Percentiles rank a stretch among this genome's conserved stretches.
phyloP scores from a whole-genome alignment of 1,140 invertebrate genomes.

The Eriocheir sinensis region DNA sequence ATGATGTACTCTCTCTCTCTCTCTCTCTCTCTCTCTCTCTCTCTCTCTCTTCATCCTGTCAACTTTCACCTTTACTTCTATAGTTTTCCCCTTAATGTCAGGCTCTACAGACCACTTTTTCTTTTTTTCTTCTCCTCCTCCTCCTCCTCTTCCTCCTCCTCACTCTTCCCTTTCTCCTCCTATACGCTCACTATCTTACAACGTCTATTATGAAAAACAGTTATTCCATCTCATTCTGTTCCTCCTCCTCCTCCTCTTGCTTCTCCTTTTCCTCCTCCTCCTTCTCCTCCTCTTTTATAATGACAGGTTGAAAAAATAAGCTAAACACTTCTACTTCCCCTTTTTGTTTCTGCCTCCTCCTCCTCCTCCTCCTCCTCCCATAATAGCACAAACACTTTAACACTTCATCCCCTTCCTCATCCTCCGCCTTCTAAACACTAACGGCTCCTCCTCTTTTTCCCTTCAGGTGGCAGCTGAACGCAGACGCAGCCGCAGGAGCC shows the following conservation, averaged over 20 bases:
- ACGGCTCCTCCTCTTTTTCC: too few species aligned
- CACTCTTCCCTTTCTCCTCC: too few species aligned
- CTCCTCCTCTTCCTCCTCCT: background rate
- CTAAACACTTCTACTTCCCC: too few species aligned
- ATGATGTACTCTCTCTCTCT: background rate
- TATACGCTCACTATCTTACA: too few species aligned
- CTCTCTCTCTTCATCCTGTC: background rate
- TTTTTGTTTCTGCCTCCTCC: background rate
- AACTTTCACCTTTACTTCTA: background rate
- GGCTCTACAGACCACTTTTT: background rate
- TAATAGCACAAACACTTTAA: background rate
- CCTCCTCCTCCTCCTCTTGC: too few species aligned
- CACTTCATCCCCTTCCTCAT: background rate
- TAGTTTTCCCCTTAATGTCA: background rate
- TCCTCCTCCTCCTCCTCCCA: background rate
- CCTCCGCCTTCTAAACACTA: background rate
- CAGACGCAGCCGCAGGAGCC: slow-evolving; percentile 48
- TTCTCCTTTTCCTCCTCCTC: too few species aligned
- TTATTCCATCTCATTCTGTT: too few species aligned
- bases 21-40: background rate
- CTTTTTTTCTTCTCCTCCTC: background rate
- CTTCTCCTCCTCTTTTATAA: too few species aligned
- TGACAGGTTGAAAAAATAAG: too few species aligned
- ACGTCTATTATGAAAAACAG: too few species aligned
- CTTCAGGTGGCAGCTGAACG: slow-evolving; percentile 52